Conservation (phyloP, 2,797 vertebrate genomes). For the Hydrolagus colliei region DNA sequence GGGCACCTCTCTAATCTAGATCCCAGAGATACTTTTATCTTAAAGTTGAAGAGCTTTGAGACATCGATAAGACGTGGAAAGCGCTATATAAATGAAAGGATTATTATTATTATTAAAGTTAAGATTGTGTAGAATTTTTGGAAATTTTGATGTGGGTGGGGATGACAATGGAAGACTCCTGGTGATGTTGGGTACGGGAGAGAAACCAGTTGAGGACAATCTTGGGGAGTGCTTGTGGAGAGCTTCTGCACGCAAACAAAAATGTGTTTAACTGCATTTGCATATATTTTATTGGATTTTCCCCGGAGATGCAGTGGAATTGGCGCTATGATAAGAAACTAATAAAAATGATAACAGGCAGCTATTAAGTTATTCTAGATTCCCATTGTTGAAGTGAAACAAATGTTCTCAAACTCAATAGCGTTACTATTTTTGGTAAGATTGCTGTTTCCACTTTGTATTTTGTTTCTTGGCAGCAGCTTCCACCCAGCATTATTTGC, state of each 20-base stretch:
- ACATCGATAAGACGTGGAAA: too few species aligned
- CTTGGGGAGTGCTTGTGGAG: background rate
- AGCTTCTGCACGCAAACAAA: background rate
- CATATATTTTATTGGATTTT: background rate
- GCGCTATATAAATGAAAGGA: too few species aligned
- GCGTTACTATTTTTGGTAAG: too few species aligned
- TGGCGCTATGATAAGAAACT: background rate
- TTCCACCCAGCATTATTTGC: background rate
- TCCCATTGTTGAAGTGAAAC: too few species aligned
- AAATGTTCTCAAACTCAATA: background rate
- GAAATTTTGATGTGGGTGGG: too few species aligned
- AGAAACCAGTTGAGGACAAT: background rate
- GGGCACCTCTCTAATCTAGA: too few species aligned
- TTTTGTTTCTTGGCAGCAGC: background rate
- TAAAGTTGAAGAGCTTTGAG: too few species aligned
- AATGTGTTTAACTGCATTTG: background rate
- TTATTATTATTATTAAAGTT: too few species aligned
- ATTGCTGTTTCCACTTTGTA: background rate
- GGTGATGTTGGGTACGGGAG: background rate
- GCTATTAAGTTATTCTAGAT: background rate
- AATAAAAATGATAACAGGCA: background rate
- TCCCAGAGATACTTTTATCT: too few species aligned
- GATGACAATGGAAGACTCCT: background rate
- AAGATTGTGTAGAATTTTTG: too few species aligned
- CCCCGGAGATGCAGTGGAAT: background rate